phyloP scores from a whole-genome alignment of 2,888 invertebrate species.

The Tetragonula carbonaria region DNA sequence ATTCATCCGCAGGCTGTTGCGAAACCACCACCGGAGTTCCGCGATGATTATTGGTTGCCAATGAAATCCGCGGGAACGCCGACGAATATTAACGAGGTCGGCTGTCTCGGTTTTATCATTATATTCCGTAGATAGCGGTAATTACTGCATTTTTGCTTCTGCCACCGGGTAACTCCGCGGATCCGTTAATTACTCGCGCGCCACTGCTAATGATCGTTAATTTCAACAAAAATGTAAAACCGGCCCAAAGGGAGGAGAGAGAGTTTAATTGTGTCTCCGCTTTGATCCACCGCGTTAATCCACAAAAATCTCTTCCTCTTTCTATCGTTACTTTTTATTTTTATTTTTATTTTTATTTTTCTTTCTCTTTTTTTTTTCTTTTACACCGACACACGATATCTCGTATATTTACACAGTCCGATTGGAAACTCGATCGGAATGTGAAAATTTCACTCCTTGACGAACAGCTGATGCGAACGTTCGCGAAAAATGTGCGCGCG shows the following conservation, averaged over 20 bases:
- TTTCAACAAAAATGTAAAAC: slow-evolving; percentile 18
- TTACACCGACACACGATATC: too few relatives aligned
- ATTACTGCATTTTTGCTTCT: slow-evolving; percentile 33
- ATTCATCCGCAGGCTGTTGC: neutral
- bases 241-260: too few relatives aligned
- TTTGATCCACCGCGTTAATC: too few relatives aligned
- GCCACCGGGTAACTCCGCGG: neutral
- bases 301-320: too few relatives aligned
- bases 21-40: neutral
- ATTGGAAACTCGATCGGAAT: neutral
- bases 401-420: neutral
- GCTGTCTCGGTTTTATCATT: slow-evolving; percentile 23
- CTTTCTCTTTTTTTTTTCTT: neutral
- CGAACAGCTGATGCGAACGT: too few relatives aligned
- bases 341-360: too few relatives aligned
- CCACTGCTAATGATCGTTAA: slow-evolving; percentile 24
- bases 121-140: slow-evolving; percentile 2
- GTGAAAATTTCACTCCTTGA: neutral
- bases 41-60: neutral
- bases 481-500: neutral
- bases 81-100: slow-evolving; percentile 22
- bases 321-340: neutral
- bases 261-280: too few relatives aligned
- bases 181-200: slow-evolving; percentile 28
- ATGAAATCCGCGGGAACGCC: slow-evolving; percentile 21